A percentile compares a stretch with the other conserved stretches of the same genome.
Evolutionary conservation across 2,888 invertebrate genomes (phyloP).

Genomic region (Tenthredo livida): DNA sequence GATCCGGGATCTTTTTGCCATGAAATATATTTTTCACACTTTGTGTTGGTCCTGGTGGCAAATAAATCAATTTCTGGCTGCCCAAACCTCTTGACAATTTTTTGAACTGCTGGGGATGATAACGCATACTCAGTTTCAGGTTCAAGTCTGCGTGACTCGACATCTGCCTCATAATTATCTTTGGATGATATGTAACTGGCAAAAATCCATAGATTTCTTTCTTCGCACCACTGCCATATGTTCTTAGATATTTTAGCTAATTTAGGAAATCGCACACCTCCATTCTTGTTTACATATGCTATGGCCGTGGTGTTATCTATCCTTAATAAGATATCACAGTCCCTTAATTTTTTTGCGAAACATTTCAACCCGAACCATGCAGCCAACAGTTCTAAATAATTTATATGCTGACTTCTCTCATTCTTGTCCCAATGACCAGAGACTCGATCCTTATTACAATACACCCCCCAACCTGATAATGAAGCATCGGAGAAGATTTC

Average conservation of each 20-base stretch:
- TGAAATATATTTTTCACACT: slow-evolving; percentile 55
- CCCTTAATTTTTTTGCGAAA: slow-evolving; percentile 53
- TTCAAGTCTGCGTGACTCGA: slow-evolving; percentile 58
- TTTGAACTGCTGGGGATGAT: slow-evolving; percentile 9
- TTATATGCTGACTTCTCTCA: slow-evolving; percentile 53
- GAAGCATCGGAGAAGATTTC: slow-evolving; percentile 59
- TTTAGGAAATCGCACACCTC: slow-evolving; percentile 52
- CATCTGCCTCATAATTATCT: slow-evolving; percentile 50
- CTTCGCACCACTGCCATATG: slow-evolving; percentile 33
- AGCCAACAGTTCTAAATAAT: slow-evolving; percentile 55
- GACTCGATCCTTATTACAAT: slow-evolving; percentile 42
- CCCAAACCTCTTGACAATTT: slow-evolving; percentile 21
- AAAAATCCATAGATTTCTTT: slow-evolving; percentile 17
- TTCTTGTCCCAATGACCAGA: slow-evolving; percentile 54
- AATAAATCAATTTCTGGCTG: background rate
- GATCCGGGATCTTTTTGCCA: slow-evolving; percentile 57
- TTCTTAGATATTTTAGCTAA: slow-evolving; percentile 52
- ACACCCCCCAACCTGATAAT: slow-evolving; percentile 54
- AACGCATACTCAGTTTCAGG: slow-evolving; percentile 44
- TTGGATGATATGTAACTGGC: slow-evolving; percentile 55
- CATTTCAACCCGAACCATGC: slow-evolving; percentile 58
- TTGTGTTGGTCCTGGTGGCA: background rate
- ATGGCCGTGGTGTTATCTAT: slow-evolving; percentile 57
- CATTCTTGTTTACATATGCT: slow-evolving; percentile 57
- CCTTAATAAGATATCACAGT: slow-evolving; percentile 54